Evolutionary conservation across 2,888 invertebrate genomes (phyloP), one percentile per base, ranked within the genome.

Genomic region (Glyphotaelius pellucidus): DNA sequence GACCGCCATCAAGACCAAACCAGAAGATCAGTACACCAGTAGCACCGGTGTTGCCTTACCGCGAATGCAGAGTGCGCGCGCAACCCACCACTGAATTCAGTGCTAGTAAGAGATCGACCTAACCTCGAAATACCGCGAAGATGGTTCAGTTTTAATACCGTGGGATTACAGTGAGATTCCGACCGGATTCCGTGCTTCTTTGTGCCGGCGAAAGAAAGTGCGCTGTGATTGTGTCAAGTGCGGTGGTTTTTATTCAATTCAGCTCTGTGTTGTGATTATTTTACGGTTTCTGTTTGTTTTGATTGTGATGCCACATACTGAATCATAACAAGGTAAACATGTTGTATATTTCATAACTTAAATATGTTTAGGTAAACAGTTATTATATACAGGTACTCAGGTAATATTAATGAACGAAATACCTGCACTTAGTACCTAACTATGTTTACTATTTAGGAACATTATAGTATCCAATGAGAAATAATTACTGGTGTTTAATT

Each of bases 21-120:
- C 67, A 25, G 25, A 67, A 25, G 86, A 86, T 38, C 86, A 86
- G 35, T 42, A 3, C 42, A 2, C 88, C 30, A 52, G 32, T 42
- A 67, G 67, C 67, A 25, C 67, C 67, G 25, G 67, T 67, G 85
- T 84, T 85, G 90, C 35, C 52, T 38, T 32, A 15, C 67, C 47
- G 83, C 32, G 47, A 35, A 90, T 90, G 83, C 67, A 31, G 90
- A 30, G 90, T 90, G 92, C 92, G 92, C 92, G 90, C 92, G 92
- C 90, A 86, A n/a, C 85, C 4, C 47, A n/a, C 42, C 85, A 42
- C 85, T 30, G 42, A 83, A 67, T 67, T 25, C 67, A 67, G 25
- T 67, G 32, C 3, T n/a, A 86, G 38, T 86, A 19, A 25, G 31
- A 47, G 42, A 52, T 31, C 31, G 31, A 88, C 88, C 35, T 91